phyloP scores from a whole-genome alignment of 2,797 vertebrate genomes.

The Hypotaenidia philippensis region DNA sequence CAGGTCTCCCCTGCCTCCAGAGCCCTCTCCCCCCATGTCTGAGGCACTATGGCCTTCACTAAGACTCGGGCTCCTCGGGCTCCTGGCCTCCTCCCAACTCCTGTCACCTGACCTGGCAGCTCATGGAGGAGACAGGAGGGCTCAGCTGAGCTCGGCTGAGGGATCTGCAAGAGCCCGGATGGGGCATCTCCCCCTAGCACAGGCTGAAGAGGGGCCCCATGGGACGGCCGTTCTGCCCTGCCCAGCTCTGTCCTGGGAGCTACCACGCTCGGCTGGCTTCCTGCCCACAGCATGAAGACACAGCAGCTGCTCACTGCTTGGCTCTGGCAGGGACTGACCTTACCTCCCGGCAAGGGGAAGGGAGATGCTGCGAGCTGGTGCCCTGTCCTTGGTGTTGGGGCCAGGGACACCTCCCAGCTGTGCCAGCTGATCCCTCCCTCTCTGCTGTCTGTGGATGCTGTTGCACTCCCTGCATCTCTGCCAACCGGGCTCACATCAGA shows the following conservation, averaged over 20 bases:
- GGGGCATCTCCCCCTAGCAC: fast-evolving
- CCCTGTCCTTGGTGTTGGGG: not conserved
- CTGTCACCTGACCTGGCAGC: fast-evolving
- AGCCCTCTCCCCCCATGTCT: fast-evolving
- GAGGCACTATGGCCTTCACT: not conserved
- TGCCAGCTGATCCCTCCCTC: not conserved
- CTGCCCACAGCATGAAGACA: fast-evolving
- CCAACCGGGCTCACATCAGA: fast-evolving
- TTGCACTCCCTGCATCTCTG: not conserved
- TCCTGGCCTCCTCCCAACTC: fast-evolving
- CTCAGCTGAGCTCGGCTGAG: fast-evolving
- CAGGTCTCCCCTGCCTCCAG: not conserved
- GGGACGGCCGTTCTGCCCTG: not conserved
- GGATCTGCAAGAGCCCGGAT: not conserved
- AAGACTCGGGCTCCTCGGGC: not conserved
- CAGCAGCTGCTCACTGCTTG: not conserved
- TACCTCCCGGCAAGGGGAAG: not conserved
- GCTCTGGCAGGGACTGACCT: not conserved
- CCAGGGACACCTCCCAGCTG: not conserved
- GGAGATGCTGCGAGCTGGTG: not conserved
- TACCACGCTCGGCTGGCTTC: fast-evolving
- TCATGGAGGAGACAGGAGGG: fast-evolving
- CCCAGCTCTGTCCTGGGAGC: not conserved
- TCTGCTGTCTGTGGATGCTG: not conserved
- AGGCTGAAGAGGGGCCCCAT: not conserved